Evolutionary conservation across 2,797 vertebrate species (phyloP).

Genomic region (Cottoperca gobio): DNA sequence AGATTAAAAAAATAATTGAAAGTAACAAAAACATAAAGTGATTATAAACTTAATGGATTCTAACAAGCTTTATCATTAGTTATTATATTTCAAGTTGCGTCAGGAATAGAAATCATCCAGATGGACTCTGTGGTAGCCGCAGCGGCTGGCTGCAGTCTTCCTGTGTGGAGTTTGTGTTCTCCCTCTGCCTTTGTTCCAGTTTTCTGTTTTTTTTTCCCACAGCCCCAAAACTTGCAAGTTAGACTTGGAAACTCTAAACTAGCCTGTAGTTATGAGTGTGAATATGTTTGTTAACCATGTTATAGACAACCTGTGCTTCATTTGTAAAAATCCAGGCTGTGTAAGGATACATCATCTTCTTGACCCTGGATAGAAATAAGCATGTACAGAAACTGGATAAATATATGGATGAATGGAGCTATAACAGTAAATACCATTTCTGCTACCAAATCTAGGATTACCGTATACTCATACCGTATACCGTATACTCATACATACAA

Average conservation of each 20-base stretch:
- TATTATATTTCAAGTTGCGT: too few species aligned
- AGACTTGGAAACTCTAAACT: neutral
- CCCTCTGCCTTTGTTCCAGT: neutral
- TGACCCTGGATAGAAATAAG: conserved; percentile 2
- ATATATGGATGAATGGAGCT: neutral
- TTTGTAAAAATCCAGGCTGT: neutral
- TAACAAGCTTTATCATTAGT: too few species aligned
- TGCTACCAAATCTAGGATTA: neutral
- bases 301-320: neutral
- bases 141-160: neutral
- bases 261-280: neutral
- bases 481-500: too few species aligned
- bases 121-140: neutral
- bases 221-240: neutral
- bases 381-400: neutral
- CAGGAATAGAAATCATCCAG: too few species aligned
- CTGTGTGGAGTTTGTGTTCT: neutral
- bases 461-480: too few species aligned
- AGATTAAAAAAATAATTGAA: neutral
- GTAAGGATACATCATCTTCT: neutral
- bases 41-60: neutral
- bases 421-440: neutral
- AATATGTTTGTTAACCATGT: neutral
- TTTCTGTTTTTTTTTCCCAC: neutral
- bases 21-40: neutral